Base-by-base conservation (phyloP, 2,888 invertebrate genomes). In the Scaptomyza flava region DNA sequence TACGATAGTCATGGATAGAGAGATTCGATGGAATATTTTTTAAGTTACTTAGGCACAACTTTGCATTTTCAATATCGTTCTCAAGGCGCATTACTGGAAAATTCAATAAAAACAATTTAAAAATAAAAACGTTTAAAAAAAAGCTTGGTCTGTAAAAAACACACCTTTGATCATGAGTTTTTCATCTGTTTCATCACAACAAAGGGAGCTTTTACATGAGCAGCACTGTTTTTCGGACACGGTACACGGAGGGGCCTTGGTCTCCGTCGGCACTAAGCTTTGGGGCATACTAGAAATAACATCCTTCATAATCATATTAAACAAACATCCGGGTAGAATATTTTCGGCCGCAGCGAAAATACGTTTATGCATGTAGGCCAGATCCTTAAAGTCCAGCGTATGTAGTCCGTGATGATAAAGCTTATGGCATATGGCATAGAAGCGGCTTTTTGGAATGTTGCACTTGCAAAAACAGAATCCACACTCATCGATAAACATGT, bases 341-440 rank as follows among this genome's bases (percentile, higher is more conserved):
- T 81, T 87, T 14, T 88, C 83, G 0, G 90, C 90, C 0, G 89
- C 89, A 17, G 81, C 81, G 69, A 83, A 90, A 20, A 91, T 82
- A 34, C 89, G 89, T 33, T 87, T 89, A 64, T 91, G 91, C 72
- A 91, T 73, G 65, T 89, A 91, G 0, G 78, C 79, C 14, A 91
- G 72, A 27, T 91, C 91, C 33, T 86, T 81, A 6, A 89, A 85
- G 5, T 81, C 68, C 11, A 91, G 70, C 0, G 76, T 80, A 12
- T 86, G 74, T 3, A 91, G 81, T 2, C 91, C 91, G 6, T 71
- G 61, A 23, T 91, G 91, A n/a, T 89, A 73, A 3, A 91, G 76
- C 23, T 89, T 91, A 38, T 89, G 89, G 56, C 91, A 88, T 41
- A 90, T 87, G 5, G 76, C 77, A 67, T 90, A 89, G 23, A 91